These are phyloP conservation scores for Metridium senile DNA, from an alignment of 92 coral and sea anemone species.

Conservation along the genomic window DNA sequence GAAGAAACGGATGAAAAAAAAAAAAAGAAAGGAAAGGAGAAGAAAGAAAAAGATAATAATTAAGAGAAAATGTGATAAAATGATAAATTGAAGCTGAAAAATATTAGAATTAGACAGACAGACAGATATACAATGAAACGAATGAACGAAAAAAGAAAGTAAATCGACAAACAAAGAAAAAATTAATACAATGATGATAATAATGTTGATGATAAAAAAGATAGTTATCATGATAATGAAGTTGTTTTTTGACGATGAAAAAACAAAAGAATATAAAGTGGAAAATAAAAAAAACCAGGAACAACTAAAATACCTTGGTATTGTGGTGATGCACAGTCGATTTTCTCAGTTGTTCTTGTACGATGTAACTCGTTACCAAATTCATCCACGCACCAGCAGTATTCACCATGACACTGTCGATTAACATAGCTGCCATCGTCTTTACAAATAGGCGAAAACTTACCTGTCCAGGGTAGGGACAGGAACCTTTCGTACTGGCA, in stretches of 20 bases:
- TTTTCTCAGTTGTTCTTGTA: conserved; percentile 42
- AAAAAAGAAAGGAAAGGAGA: too few relatives aligned
- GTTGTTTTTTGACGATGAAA: too few relatives aligned
- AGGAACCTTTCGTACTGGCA: conserved; percentile 72
- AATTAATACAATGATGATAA: too few relatives aligned
- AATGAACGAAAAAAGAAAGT: too few relatives aligned
- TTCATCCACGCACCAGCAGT: conserved; percentile 92
- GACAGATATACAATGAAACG: neutral
- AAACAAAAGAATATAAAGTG: too few relatives aligned
- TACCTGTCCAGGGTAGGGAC: conserved; percentile 67
- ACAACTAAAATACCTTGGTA: conserved; percentile 29
- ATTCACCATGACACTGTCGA: conserved; percentile 63
- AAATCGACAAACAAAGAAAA: too few relatives aligned
- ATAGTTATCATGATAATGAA: too few relatives aligned
- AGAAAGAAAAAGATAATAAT: too few relatives aligned
- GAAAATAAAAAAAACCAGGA: too few relatives aligned
- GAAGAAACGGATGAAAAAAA: too few relatives aligned
- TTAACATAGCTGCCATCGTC: conserved; percentile 62
- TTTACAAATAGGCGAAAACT: conserved; percentile 68
- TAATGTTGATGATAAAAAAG: too few relatives aligned
- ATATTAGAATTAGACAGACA: neutral
- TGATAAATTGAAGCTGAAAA: neutral
- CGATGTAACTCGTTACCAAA: conserved; percentile 79
- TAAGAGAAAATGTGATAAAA: neutral
- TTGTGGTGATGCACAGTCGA: conserved; percentile 5